These are phyloP conservation scores for Brachionus asplanchnoidis DNA, from an alignment of 1,140 invertebrate species.

Conservation along the genomic window DNA sequence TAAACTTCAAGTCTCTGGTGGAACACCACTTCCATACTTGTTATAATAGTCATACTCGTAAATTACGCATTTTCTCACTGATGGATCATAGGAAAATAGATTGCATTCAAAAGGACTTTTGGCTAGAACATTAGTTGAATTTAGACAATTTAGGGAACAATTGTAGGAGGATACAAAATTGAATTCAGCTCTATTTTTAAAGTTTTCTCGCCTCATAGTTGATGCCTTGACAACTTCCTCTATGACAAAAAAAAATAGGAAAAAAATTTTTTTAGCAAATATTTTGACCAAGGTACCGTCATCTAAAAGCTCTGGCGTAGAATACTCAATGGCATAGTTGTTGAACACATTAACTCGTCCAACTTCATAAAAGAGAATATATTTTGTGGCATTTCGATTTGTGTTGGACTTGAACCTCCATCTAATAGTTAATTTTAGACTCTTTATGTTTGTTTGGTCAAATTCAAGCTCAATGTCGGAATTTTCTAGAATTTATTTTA, in stretches of 20 bases:
- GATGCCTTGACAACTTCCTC: constrained; percentile 22
- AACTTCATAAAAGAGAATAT: neutral
- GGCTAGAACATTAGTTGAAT: neutral
- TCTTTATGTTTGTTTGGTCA: constrained; percentile 17
- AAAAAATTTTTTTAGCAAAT: neutral
- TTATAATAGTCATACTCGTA: constrained; percentile 31
- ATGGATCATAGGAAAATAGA: constrained; percentile 14
- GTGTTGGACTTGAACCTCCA: neutral
- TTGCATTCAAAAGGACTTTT: constrained; percentile 31
- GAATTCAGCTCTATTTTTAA: constrained; percentile 1
- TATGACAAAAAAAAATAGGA: neutral
- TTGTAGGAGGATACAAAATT: neutral
- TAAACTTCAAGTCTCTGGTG: neutral
- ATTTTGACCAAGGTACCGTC: neutral
- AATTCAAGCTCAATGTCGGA: neutral
- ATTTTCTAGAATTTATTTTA: neutral
- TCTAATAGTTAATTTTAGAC: constrained; percentile 21
- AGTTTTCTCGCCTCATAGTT: constrained; percentile 16
- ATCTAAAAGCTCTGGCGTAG: constrained; percentile 13
- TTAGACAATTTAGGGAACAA: constrained; percentile 19
- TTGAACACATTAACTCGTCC: constrained; percentile 9
- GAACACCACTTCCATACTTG: neutral
- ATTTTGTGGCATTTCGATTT: neutral
- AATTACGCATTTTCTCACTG: neutral
- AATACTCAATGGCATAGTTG: neutral